phyloP scores from a whole-genome alignment of 2,113 vertebrate species.

The Caretta caretta region DNA sequence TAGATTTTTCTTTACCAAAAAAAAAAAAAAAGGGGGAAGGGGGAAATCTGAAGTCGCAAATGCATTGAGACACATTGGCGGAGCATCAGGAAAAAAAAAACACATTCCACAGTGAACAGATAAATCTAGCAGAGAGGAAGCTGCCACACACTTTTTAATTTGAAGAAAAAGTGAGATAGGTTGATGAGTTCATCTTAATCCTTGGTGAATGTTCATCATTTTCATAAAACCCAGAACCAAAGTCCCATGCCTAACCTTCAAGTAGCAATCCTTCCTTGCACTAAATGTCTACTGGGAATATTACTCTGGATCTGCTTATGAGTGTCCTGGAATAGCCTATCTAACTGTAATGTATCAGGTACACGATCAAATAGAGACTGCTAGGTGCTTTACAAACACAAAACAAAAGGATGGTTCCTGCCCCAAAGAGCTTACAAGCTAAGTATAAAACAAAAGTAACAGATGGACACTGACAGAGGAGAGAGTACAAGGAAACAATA shows the following conservation, averaged over 20 bases:
- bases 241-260: conserved; percentile 23
- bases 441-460: neutral
- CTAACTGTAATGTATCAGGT: conserved; percentile 45
- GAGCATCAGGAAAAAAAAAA: neutral
- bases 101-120: neutral
- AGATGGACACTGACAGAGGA: neutral
- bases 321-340: conserved; percentile 34
- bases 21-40: neutral
- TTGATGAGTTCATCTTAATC: conserved; percentile 46
- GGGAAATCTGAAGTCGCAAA: neutral
- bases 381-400: neutral
- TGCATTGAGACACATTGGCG: neutral
- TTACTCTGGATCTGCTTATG: neutral
- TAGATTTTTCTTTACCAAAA: neutral
- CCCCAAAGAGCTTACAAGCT: neutral
- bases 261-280: conserved; percentile 26
- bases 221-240: conserved; percentile 36
- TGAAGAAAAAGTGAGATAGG: conserved; percentile 3
- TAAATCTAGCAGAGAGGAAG: conserved; percentile 10
- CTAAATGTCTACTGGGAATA: conserved; percentile 51
- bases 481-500: neutral
- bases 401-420: neutral
- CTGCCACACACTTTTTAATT: neutral
- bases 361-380: conserved; percentile 45
- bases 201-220: conserved; percentile 37